Conservation (phyloP, 2,888 invertebrate species). For the Cephus pulcher region DNA sequence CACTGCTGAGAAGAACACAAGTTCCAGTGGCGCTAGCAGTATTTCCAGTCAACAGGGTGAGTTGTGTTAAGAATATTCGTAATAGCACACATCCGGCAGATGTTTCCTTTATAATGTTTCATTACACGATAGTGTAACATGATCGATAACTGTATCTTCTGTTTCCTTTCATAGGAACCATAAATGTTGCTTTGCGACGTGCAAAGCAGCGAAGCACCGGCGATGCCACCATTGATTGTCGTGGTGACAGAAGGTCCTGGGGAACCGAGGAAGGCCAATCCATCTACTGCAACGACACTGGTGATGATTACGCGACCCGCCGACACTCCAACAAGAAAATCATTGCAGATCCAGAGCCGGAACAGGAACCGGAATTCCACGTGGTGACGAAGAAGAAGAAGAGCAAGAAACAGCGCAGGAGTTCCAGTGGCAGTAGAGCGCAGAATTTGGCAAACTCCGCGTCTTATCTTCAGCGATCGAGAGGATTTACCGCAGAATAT, state of each 20-base stretch:
- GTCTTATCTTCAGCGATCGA: slow-evolving; percentile 57
- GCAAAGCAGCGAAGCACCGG: slow-evolving; percentile 61
- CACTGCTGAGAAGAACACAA: slow-evolving; percentile 68
- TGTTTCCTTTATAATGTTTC: background rate
- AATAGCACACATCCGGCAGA: background rate
- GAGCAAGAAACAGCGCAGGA: slow-evolving; percentile 74
- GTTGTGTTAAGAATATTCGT: slow-evolving; percentile 11
- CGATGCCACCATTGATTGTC: slow-evolving; percentile 56
- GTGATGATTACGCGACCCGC: slow-evolving; percentile 55
- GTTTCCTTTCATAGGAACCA: slow-evolving; percentile 33
- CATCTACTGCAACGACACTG: slow-evolving; percentile 65
- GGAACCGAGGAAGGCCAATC: slow-evolving; percentile 74
- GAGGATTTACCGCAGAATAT: slow-evolving; percentile 58
- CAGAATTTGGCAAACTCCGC: slow-evolving; percentile 59
- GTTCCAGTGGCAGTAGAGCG: slow-evolving; percentile 62
- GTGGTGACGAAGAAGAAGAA: slow-evolving; percentile 83
- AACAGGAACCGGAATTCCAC: slow-evolving; percentile 77
- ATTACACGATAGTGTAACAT: background rate
- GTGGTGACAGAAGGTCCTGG: slow-evolving; percentile 73
- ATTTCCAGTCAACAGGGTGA: slow-evolving; percentile 61
- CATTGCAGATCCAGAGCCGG: slow-evolving; percentile 46
- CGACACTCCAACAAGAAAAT: slow-evolving; percentile 56
- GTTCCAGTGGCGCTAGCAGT: slow-evolving; percentile 59
- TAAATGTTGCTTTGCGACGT: slow-evolving; percentile 55
- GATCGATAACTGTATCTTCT: background rate